Evolutionary conservation across 1,140 invertebrate genomes (phyloP), one percentile per base, ranked within the genome.

Genomic region (Carcinoscorpius rotundicauda): DNA sequence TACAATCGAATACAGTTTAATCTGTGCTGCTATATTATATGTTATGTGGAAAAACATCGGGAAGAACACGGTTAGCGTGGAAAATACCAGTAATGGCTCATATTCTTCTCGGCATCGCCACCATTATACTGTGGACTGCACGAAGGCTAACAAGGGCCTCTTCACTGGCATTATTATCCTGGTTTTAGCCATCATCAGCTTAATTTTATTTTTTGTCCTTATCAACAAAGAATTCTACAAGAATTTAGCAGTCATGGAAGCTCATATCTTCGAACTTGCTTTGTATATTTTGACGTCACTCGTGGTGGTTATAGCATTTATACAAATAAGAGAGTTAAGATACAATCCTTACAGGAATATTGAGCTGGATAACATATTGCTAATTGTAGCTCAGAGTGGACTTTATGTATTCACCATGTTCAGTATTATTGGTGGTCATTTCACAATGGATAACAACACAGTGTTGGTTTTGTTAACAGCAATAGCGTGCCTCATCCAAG

Each of bases 1-100:
- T 77, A 95, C 91, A n/a, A 96, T 97, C 69, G 93, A 97, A 78
- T 97, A 96, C 76, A 94, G 91, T 60, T 80, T 97, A 11, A 96
- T 98, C 62, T 96, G 92, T 72, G 92, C 93, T 1, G 93, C 92
- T 48, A 93, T 97, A 61, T 77, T 84, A 10, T 95, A 93, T 73
- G 91, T 93, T n/a, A 93, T 95, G 88, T 95, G 92, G 91, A 91
- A 91, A 75, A 87, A 88, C 75, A 89, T 91, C 6, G 65, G 65
- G 3, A 62, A 66, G 5, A 29, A 29, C 29, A 6, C 29, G n/a
- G 10, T 11, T 5, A 8, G n/a, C n/a, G 6, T 58, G 4, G 52
- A 58, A 64, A 29, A 6, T 48, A 8, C 52, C 5, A 62, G 49
- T 52, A 49, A 58, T 10, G 59, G 56, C 55, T 6, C 11, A 5